A percentile compares a stretch with the other conserved stretches of the same genome.
These are phyloP conservation scores for Zelostemma sp. DNA, from an alignment of 1,140 invertebrate species.

Conservation along the genomic window DNA sequence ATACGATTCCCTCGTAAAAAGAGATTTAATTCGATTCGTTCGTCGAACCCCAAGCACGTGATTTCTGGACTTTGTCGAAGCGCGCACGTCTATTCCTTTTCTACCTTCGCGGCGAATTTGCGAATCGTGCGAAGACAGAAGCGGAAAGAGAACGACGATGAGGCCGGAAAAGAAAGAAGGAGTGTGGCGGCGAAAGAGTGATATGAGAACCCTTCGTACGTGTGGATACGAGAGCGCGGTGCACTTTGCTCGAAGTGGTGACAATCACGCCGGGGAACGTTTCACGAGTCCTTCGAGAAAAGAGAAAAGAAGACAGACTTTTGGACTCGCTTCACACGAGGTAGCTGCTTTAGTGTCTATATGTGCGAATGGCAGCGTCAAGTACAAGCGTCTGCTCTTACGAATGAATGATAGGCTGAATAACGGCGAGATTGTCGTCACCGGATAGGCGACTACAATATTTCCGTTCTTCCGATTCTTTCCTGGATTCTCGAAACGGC, in stretches of 20 bases:
- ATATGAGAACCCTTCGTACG: slow-evolving; percentile 31
- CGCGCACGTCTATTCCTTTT: too few relatives aligned
- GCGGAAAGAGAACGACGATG: slow-evolving; percentile 8
- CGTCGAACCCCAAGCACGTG: too few relatives aligned
- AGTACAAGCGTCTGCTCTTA: slow-evolving; percentile 51
- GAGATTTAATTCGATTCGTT: not conserved
- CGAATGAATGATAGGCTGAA: slow-evolving; percentile 44
- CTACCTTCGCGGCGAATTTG: too few relatives aligned
- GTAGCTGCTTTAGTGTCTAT: slow-evolving; percentile 26
- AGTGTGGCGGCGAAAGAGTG: slow-evolving; percentile 26
- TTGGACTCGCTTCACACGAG: slow-evolving; percentile 36
- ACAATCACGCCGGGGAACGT: slow-evolving; percentile 50
- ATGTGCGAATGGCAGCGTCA: slow-evolving; percentile 35
- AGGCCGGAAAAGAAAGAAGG: slow-evolving; percentile 28
- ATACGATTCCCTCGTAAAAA: not conserved
- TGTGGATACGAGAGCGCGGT: slow-evolving; percentile 42
- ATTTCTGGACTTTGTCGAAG: too few relatives aligned
- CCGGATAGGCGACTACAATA: slow-evolving; percentile 41
- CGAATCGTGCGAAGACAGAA: not conserved
- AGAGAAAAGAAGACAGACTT: slow-evolving; percentile 40
- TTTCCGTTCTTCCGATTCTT: too few relatives aligned
- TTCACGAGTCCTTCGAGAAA: slow-evolving; percentile 38
- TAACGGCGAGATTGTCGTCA: slow-evolving; percentile 30
- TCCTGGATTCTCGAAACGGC: slow-evolving; percentile 14
- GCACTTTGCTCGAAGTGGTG: slow-evolving; percentile 54